Evolutionary conservation across 2,113 vertebrate species (phyloP), one percentile per base, ranked within the genome.

Genomic region (Ancistrus triradiatus): DNA sequence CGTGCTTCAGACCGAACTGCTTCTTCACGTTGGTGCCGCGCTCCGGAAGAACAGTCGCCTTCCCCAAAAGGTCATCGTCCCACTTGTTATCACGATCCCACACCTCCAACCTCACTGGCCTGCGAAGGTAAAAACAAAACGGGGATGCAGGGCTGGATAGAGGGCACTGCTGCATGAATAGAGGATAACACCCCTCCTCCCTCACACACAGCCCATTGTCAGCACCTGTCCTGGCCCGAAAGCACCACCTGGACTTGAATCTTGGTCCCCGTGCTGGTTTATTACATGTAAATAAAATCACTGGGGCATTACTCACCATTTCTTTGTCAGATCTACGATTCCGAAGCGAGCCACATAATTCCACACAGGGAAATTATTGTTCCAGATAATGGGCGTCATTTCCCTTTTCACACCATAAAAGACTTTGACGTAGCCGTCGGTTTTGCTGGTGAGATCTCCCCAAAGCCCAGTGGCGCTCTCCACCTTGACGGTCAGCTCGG

Each of bases 351-450:
- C 35, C 2, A 0, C 4, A 0, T 6, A 3, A 0, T 3, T 5
- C 86, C 87, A 90, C 1, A 0, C 0, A 1, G 86, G 87, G 19
- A 84, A 47, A 61, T 87, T 33, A 5, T 75, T 48, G 38, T 87
- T 71, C 79, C 63, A 69, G 2, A 86, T 63, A 0, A 78, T 78
- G 0, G 0, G 0, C 0, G 81, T 86, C 7, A 46, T 44, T 1
- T 3, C 17, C 10, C 66, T 9, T 27, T 19, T 44, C 1, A 1
- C 4, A 0, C 47, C 61, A 1, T 74, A 85, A 24, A 71, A 80
- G 7, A 87, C 74, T 63, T 85, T 88, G 3, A 90, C 63, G 0
- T 85, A 90, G 38, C 84, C 86, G 0, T 91, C 89, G 0, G 88
- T 82, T 6, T 43, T n/a, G 1, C 61, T 46, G 6, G 7, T 0